Percentiles rank a stretch among this genome's conserved stretches.
Evolutionary conservation across 2,888 invertebrate species (phyloP).

Genomic region (Ferrisia virgata): DNA sequence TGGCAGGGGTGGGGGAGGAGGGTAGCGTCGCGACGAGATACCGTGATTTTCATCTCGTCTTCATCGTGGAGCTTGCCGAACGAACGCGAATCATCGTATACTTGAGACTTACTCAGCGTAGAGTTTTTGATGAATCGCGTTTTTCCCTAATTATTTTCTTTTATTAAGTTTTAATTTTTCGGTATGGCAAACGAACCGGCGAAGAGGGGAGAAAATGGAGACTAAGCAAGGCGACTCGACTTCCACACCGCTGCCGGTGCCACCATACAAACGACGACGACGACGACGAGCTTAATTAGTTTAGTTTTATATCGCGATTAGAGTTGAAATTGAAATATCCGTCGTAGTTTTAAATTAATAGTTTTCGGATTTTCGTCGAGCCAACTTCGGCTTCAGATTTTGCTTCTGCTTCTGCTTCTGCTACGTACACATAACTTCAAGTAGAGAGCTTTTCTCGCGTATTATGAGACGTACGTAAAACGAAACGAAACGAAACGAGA

Average conservation of each 20-base stretch:
- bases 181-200: background rate
- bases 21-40: background rate
- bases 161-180: slow-evolving; percentile 25
- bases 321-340: slow-evolving; percentile 28
- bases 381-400: too few relatives aligned
- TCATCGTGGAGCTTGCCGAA: background rate
- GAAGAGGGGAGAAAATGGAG: background rate
- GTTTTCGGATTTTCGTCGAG: slow-evolving; percentile 3
- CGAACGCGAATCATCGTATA: background rate
- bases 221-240: background rate
- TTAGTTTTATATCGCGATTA: slow-evolving; percentile 28
- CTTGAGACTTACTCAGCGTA: too few relatives aligned
- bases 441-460: too few relatives aligned
- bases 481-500: too few relatives aligned
- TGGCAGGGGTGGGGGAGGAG: too few relatives aligned
- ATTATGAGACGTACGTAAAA: too few relatives aligned
- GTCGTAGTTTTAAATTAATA: slow-evolving; percentile 22
- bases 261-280: background rate
- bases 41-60: background rate
- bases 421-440: too few relatives aligned
- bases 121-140: slow-evolving; percentile 28
- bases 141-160: slow-evolving; percentile 30
- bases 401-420: too few relatives aligned
- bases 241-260: background rate
- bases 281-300: slow-evolving; percentile 20